Conservation (phyloP, 1,140 invertebrate species). For the Aphis craccivora region DNA sequence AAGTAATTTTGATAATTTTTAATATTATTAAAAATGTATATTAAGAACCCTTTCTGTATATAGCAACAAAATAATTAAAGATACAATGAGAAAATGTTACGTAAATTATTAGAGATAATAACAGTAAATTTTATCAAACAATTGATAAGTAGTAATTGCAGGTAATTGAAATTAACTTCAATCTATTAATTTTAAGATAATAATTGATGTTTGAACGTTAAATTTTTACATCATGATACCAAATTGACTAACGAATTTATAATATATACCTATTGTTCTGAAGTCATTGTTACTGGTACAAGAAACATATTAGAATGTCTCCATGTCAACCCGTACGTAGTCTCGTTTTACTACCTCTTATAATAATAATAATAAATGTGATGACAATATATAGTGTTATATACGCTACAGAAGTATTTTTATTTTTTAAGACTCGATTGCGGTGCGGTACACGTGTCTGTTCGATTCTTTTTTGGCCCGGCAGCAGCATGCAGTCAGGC, state of each 20-base stretch:
- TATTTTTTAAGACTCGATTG: neutral
- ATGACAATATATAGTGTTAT: no score
- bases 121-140: no score
- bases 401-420: neutral
- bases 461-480: conserved; percentile 29
- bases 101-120: no score
- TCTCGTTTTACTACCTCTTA: no score
- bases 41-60: neutral
- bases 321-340: no score
- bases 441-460: conserved; percentile 9
- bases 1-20: neutral
- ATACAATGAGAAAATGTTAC: no score
- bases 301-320: neutral
- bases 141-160: no score
- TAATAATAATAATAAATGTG: no score
- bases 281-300: neutral
- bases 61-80: no score
- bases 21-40: neutral
- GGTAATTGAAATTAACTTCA: neutral
- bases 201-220: neutral
- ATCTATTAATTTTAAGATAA: neutral
- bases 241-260: neutral
- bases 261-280: neutral
- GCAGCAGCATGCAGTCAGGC: neutral
- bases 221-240: neutral